A percentile compares a stretch with the other conserved stretches of the same genome.
phyloP scores from a whole-genome alignment of 53 echinoderm and acorn worm genomes.

The Apostichopus leukothele region DNA sequence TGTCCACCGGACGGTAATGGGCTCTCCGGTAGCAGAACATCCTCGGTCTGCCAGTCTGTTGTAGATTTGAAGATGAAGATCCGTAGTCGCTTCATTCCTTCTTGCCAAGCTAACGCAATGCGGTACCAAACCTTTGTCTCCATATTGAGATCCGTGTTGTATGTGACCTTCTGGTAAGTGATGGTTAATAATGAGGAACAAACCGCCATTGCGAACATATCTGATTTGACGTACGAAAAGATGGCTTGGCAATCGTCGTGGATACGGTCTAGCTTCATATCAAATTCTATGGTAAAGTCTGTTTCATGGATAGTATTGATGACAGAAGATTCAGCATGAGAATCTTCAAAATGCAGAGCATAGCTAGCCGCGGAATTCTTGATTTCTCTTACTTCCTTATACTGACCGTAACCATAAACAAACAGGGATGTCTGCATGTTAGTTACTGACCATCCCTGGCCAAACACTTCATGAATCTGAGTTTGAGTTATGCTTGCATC shows the following conservation, averaged over 20 bases:
- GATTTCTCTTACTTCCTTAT: conserved; percentile 63
- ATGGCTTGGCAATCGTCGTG: conserved; percentile 59
- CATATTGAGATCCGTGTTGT: conserved; percentile 56
- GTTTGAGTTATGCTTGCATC: conserved; percentile 53
- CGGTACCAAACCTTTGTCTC: conserved; percentile 69
- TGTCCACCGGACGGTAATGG: conserved; percentile 51
- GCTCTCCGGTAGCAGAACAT: conserved; percentile 58
- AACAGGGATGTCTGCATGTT: conserved; percentile 43
- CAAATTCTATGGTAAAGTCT: conserved; percentile 82
- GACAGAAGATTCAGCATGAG: conserved; percentile 53
- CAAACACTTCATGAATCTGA: conserved; percentile 71
- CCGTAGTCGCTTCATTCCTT: conserved; percentile 56
- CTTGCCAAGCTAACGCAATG: conserved; percentile 73
- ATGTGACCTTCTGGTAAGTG: not conserved
- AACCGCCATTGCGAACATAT: conserved; percentile 60
- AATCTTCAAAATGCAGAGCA: conserved; percentile 74
- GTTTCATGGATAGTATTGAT: conserved; percentile 75
- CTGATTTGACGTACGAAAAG: conserved; percentile 60
- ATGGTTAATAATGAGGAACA: conserved; percentile 44
- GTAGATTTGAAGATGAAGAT: conserved; percentile 64
- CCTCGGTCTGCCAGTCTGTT: conserved; percentile 48
- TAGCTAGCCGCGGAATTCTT: conserved; percentile 66
- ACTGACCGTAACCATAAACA: conserved; percentile 61
- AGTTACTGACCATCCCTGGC: conserved; percentile 65
- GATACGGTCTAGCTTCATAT: conserved; percentile 50